Percentiles rank a stretch among this genome's conserved stretches.
Conservation (phyloP, 2,797 vertebrate genomes). For the Rhodeus uyekii region DNA sequence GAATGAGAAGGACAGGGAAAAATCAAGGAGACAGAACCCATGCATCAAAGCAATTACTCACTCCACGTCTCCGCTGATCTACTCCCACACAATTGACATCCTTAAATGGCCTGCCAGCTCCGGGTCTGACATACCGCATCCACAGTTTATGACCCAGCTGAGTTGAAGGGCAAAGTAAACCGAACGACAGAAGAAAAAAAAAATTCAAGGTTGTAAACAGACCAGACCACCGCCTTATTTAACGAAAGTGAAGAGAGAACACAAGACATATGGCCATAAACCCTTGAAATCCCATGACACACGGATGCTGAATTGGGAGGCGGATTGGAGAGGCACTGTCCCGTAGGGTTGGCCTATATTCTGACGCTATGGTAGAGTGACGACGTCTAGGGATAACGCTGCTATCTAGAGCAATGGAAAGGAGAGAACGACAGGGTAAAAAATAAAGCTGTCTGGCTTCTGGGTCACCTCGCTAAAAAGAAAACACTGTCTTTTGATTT, state of each 20-base stretch:
- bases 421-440: neutral
- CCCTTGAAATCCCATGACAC: neutral
- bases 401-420: slow-evolving; percentile 36
- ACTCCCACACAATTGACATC: slow-evolving; percentile 47
- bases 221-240: neutral
- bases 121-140: slow-evolving; percentile 59
- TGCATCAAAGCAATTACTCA: slow-evolving; percentile 63
- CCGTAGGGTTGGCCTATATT: slow-evolving; percentile 40
- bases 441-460: slow-evolving; percentile 40
- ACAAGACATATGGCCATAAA: neutral
- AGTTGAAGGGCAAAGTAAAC: slow-evolving; percentile 49
- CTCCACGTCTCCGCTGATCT: slow-evolving; percentile 53
- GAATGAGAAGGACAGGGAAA: slow-evolving; percentile 11
- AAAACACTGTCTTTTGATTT: neutral
- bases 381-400: slow-evolving; percentile 8
- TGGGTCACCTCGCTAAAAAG: slow-evolving; percentile 42
- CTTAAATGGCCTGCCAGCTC: slow-evolving; percentile 61
- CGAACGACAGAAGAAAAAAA: slow-evolving; percentile 38
- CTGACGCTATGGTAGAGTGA: neutral
- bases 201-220: slow-evolving; percentile 38
- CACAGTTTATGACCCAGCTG: slow-evolving; percentile 47
- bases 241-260: neutral
- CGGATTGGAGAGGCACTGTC: neutral
- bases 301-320: neutral
- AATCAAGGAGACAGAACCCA: slow-evolving; percentile 1